phyloP scores from a whole-genome alignment of 2,797 vertebrate species.

The Ptychadena robeensis region DNA sequence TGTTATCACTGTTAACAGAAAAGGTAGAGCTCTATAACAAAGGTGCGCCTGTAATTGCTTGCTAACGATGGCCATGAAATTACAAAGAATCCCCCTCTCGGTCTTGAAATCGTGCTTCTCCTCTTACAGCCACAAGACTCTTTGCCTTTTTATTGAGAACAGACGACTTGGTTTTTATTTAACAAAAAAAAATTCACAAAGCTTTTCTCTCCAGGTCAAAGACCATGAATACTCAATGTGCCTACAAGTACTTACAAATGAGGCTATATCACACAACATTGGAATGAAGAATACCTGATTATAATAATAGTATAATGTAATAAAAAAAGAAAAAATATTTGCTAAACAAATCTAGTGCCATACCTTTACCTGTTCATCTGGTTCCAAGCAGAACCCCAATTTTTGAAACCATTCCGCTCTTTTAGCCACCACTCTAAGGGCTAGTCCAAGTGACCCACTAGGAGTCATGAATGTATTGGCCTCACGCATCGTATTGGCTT shows the following conservation, averaged over 20 bases:
- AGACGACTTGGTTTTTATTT: neutral
- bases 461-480: too few relatives aligned
- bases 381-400: too few relatives aligned
- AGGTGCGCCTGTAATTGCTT: conserved; percentile 2
- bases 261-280: neutral
- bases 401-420: too few relatives aligned
- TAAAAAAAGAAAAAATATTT: too few relatives aligned
- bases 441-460: too few relatives aligned
- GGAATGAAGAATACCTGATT: neutral
- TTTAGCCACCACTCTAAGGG: too few relatives aligned
- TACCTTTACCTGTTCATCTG: too few relatives aligned
- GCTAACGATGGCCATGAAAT: neutral
- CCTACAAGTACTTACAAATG: neutral
- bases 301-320: neutral
- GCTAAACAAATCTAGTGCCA: too few relatives aligned
- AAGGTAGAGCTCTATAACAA: conserved; percentile 9
- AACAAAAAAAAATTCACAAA: neutral
- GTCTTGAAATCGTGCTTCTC: conserved; percentile 1
- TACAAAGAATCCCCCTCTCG: neutral
- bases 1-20: conserved; percentile 8
- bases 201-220: too few relatives aligned
- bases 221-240: neutral
- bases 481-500: too few relatives aligned
- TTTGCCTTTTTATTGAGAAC: neutral
- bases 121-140: neutral